Base-by-base conservation (phyloP, 2,113 vertebrate genomes). In the Caretta caretta region DNA sequence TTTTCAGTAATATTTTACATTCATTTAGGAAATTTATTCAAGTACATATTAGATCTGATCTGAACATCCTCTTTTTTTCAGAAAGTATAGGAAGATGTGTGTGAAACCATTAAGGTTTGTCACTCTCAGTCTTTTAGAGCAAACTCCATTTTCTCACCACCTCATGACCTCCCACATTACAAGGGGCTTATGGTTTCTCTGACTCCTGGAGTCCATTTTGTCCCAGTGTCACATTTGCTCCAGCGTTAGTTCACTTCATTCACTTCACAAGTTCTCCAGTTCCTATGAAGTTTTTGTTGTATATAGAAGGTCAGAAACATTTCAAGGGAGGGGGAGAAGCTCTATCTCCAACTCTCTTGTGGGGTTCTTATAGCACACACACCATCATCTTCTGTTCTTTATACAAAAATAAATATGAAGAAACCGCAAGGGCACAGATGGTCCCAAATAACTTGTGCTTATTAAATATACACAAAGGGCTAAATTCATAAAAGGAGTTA, bases 1-100 rank as follows among this genome's bases (percentile, higher is more conserved):
- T 95, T 97, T 87, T 96, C 90, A 90, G 59, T 92, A 94, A 87
- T 88, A 49, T 56, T 97, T 95, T 88, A 35, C 62, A 46, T 16
- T 96, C 65, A 65, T 72, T n/a, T 91, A 90, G 81, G 48, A 88
- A 38, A 83, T 95, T 88, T 95, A 88, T 91, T 95, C 92, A 88
- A 88, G 90, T 88, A 86, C 93, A 92, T 86, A 93, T 81, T 78
- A 91, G 83, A 75, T 48, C 38, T 83, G 78, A 92, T 88, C 22
- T 12, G 89, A 92, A 31, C 22, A 95, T 14, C 9, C 16, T 49
- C 56, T 48, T 83, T 53, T 65, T 35, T 19, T 14, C 25, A 72
- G 0, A 5, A 87, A 62, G 5, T 13, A 42, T 9, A 76, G 38
- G 38, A 9, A 81, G 84, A 89, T 35, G 6, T 27, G 1, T 16